A percentile compares a stretch with the other conserved stretches of the same genome.
These are phyloP conservation scores for Hymenochirus boettgeri DNA, from an alignment of 2,113 vertebrate species.

Conservation along the genomic window DNA sequence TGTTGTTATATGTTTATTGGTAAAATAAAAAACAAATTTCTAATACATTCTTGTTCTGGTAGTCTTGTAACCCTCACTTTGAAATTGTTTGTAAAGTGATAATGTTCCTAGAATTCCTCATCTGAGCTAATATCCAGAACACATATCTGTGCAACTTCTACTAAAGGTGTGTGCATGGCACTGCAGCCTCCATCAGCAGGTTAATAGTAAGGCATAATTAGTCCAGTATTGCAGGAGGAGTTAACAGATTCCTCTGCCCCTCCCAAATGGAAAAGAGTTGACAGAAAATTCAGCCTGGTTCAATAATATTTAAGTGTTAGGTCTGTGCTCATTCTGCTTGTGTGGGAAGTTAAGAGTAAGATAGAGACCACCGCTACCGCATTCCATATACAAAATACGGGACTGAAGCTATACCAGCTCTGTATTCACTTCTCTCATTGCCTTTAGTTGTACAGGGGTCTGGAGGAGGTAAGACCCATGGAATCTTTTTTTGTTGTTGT, in stretches of 20 bases:
- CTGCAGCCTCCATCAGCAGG: too few relatives aligned
- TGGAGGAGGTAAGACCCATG: conserved; percentile 48
- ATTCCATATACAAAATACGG: neutral
- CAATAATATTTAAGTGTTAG: conserved; percentile 57
- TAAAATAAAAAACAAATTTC: too few relatives aligned
- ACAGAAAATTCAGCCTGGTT: conserved; percentile 48
- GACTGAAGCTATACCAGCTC: conserved; percentile 35
- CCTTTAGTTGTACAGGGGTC: conserved; percentile 47
- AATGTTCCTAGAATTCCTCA: too few relatives aligned
- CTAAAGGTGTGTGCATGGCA: too few relatives aligned
- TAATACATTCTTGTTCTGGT: too few relatives aligned
- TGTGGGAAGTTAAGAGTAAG: neutral
- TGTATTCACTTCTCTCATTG: conserved; percentile 51
- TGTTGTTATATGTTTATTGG: too few relatives aligned
- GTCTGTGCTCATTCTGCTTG: conserved; percentile 39
- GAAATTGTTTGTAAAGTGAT: too few relatives aligned
- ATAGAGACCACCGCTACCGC: neutral
- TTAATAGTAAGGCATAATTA: neutral
- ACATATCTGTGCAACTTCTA: too few relatives aligned
- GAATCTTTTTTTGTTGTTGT: neutral
- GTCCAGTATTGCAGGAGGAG: conserved; percentile 19
- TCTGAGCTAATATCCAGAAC: too few relatives aligned
- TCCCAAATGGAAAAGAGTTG: conserved; percentile 56
- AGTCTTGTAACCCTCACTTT: too few relatives aligned
- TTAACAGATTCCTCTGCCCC: conserved; percentile 12